Evolutionary conservation across 2,888 invertebrate genomes (phyloP).

Genomic region (Clusia tigrina): DNA sequence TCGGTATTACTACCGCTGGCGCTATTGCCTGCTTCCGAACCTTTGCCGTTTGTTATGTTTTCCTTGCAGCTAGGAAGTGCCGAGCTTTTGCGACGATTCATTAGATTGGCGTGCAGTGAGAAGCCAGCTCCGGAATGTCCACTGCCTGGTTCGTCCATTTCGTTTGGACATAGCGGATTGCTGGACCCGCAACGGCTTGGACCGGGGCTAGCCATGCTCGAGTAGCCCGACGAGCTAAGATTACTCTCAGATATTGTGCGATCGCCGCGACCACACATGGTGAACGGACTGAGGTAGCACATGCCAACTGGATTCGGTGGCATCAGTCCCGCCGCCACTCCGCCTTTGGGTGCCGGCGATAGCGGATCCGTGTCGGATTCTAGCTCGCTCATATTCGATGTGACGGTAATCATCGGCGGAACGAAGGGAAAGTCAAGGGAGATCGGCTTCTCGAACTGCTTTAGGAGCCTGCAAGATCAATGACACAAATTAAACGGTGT

Average conservation of each 20-base stretch:
- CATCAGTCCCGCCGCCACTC: constrained; percentile 56
- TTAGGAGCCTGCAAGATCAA: constrained; percentile 66
- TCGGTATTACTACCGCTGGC: constrained; percentile 36
- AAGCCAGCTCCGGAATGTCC: constrained; percentile 55
- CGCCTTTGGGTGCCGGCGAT: constrained; percentile 70
- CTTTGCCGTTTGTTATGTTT: constrained; percentile 64
- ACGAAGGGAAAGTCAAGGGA: constrained; percentile 70
- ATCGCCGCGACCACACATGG: constrained; percentile 75
- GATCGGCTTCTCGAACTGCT: constrained; percentile 71
- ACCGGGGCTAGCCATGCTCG: constrained; percentile 85
- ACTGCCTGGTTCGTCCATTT: constrained; percentile 77
- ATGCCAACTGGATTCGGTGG: constrained; percentile 67
- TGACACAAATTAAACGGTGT: background rate
- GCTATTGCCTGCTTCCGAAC: constrained; percentile 22
- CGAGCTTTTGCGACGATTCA: constrained; percentile 70
- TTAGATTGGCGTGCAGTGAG: constrained; percentile 58
- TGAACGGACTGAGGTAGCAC: constrained; percentile 81
- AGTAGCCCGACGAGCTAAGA: constrained; percentile 83
- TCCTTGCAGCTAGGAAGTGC: constrained; percentile 68
- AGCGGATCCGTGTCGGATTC: constrained; percentile 78
- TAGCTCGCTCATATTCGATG: constrained; percentile 77
- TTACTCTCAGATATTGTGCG: constrained; percentile 84
- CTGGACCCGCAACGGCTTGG: constrained; percentile 83
- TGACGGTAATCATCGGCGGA: constrained; percentile 77
- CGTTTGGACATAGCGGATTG: constrained; percentile 79